Base-by-base conservation (phyloP, 2,113 vertebrate genomes). In the Ciconia boyciana region DNA sequence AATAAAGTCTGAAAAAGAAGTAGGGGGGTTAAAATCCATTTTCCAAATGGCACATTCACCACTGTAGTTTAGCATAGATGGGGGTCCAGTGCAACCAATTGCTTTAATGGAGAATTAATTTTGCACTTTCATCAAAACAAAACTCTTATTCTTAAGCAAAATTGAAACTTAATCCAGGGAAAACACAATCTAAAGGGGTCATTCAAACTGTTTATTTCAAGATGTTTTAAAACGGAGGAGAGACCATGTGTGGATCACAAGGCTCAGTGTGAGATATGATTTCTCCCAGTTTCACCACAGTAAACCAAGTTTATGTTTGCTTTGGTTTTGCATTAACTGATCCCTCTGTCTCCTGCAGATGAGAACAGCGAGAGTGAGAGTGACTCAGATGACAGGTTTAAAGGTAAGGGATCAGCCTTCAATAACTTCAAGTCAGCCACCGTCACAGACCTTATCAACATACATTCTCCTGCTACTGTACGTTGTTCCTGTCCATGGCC, bases 311-410 rank as follows among this genome's bases (percentile, higher is more conserved):
- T 80, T 62, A 22, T 71, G 29, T 94, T 96, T 95, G 72, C 83
- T 93, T 80, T 94, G 41, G 31, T 96, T 94, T 93, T 95, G 39
- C 65, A 69, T 96, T 96, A 96, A 97, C 75, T 87, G 58, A 29
- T 43, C 57, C 22, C 70, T 95, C 71, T 97, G 7, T 98, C 95
- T 97, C 85, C 96, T 98, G 87, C 98, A 99, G 99, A 99, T 98
- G 99, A 99, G 96, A 99, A 99, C 98, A 99, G 99, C 4, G 99
- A 99, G 97, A 99, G 99, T 62, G 99, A 99, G 98, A 99, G 99
- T 48, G 99, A 99, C 98, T 99, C 99, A 25, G 99, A 99, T 43
- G 99, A 99, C 98, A 98, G 99, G 87, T 99, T 99, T 98, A 99
- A 99, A 99, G 99, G 99, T 99, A 97, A 99, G 99, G 69, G 68